Conservation (phyloP, 1,140 invertebrate species). For the Pissodes strobi region DNA sequence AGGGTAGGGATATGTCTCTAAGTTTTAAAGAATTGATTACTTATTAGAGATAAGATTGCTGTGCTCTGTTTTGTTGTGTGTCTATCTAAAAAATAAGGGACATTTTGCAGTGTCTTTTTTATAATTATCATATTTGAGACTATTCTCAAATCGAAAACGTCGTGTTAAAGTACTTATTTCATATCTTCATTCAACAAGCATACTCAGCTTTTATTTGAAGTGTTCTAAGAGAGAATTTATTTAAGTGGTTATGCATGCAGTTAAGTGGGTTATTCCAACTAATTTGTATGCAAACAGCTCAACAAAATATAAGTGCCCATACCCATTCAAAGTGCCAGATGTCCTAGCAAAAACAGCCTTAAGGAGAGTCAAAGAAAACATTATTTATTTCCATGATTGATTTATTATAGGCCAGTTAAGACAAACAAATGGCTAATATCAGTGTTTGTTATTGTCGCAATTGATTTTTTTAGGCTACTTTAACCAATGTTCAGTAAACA, state of each 20-base stretch:
- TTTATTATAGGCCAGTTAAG: conserved; percentile 1
- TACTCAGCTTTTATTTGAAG: no score
- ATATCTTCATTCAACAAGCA: no score
- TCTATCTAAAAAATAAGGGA: no score
- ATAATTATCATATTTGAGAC: no score
- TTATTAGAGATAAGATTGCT: no score
- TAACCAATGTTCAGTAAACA: not conserved
- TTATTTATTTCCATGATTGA: not conserved
- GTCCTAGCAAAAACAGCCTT: not conserved
- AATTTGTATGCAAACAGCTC: not conserved
- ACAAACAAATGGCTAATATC: conserved; percentile 1
- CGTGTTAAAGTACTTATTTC: no score
- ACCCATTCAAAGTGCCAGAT: not conserved
- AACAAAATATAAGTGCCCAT: not conserved
- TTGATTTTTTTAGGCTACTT: not conserved
- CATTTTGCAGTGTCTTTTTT: no score
- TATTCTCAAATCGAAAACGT: no score
- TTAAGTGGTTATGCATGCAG: not conserved
- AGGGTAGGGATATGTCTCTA: no score
- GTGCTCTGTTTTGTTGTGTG: no score
- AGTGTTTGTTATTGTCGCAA: not conserved
- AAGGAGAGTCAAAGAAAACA: not conserved
- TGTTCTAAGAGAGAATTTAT: not conserved
- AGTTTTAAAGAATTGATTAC: no score
- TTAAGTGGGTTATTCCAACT: not conserved